Conservation (phyloP, 2,888 invertebrate genomes). For the Iselma pallidipennis region DNA sequence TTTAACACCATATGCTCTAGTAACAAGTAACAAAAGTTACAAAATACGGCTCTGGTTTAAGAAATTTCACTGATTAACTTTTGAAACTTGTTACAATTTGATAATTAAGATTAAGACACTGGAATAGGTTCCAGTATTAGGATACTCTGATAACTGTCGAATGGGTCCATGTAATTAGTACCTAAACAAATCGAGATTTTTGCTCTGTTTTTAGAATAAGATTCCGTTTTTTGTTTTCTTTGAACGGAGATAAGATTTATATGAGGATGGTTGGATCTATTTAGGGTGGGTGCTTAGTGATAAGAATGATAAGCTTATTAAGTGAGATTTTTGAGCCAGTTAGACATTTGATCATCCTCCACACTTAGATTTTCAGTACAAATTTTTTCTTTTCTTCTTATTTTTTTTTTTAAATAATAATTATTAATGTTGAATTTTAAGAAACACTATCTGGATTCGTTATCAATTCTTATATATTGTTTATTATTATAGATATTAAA, state of each 20-base stretch:
- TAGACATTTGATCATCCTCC: not conserved
- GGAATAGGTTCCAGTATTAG: not conserved
- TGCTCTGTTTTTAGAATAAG: not conserved
- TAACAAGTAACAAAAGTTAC: too few relatives aligned
- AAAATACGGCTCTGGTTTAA: too few relatives aligned
- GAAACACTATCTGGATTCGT: slow-evolving; percentile 8
- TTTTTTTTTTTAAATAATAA: not conserved
- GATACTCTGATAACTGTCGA: slow-evolving; percentile 11
- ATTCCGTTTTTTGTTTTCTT: too few relatives aligned
- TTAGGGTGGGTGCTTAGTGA: too few relatives aligned
- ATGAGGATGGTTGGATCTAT: too few relatives aligned
- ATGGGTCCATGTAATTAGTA: slow-evolving; percentile 21
- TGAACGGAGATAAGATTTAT: too few relatives aligned
- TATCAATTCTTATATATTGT: not conserved
- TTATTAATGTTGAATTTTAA: slow-evolving; percentile 3
- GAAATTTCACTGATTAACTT: too few relatives aligned
- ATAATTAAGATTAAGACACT: too few relatives aligned
- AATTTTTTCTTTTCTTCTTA: slow-evolving; percentile 4
- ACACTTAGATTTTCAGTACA: slow-evolving; percentile 1
- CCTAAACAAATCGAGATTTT: slow-evolving; percentile 2
- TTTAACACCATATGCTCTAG: not conserved
- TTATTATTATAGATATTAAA: not conserved
- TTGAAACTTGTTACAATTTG: too few relatives aligned
- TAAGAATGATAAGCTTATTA: too few relatives aligned
- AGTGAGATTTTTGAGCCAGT: slow-evolving; percentile 4